phyloP scores from a whole-genome alignment of 2,797 vertebrate species.

The Enteromius treurensis region DNA sequence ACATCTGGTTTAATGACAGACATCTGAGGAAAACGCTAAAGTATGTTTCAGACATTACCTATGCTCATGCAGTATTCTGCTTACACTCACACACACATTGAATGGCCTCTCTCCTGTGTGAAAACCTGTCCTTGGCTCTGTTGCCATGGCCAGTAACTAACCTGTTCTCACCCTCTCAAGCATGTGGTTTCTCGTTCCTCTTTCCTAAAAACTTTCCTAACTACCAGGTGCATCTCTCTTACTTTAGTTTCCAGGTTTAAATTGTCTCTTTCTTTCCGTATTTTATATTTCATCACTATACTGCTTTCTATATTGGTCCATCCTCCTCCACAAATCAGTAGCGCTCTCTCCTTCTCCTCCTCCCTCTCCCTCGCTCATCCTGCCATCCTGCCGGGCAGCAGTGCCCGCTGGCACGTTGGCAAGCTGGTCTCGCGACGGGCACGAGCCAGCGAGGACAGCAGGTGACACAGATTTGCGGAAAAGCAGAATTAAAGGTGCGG shows the following conservation, averaged over 20 bases:
- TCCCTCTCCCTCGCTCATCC: conserved; percentile 38
- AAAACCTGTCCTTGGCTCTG: conserved; percentile 54
- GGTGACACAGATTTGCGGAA: conserved; percentile 65
- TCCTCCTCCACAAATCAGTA: conserved; percentile 50
- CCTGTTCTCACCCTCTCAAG: conserved; percentile 27
- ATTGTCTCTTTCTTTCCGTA: conserved; percentile 20
- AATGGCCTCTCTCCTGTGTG: conserved; percentile 33
- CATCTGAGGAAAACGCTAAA: not conserved
- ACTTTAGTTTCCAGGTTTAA: conserved; percentile 34
- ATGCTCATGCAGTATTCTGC: not conserved
- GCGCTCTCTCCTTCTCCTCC: conserved; percentile 8
- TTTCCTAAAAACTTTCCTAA: conserved; percentile 47
- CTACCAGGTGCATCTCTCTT: conserved; percentile 36
- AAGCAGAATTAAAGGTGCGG: conserved; percentile 62
- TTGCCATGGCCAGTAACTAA: conserved; percentile 43
- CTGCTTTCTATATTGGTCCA: conserved; percentile 42
- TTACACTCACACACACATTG: conserved; percentile 25
- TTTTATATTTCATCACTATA: conserved; percentile 43
- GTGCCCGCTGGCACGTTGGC: conserved; percentile 58
- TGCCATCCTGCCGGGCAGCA: conserved; percentile 56
- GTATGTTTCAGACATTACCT: not conserved
- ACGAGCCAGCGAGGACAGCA: conserved; percentile 62
- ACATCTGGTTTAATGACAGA: not conserved
- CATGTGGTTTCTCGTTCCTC: conserved; percentile 24
- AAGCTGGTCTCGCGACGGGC: conserved; percentile 45